A percentile compares a stretch with the other conserved stretches of the same genome.
Conservation (phyloP, 2,113 vertebrate genomes). For the Carassius gibelio region DNA sequence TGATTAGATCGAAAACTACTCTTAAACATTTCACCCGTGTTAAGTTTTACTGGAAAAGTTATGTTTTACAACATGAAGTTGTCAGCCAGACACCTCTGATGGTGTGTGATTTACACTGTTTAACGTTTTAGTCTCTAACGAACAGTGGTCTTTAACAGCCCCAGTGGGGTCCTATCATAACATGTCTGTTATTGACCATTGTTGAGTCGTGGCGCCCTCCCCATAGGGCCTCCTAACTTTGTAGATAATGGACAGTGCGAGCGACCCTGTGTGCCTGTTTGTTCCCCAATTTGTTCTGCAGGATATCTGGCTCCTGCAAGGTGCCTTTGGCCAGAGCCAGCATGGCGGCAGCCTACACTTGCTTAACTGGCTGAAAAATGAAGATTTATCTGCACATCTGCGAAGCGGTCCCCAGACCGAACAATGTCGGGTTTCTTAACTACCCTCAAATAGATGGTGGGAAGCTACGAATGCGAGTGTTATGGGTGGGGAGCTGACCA, state of each 20-base stretch:
- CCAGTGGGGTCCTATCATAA: constrained; percentile 58
- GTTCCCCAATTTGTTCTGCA: constrained; percentile 76
- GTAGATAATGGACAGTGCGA: constrained; percentile 64
- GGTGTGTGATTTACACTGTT: constrained; percentile 31
- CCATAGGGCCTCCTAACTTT: constrained; percentile 58
- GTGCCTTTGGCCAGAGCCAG: constrained; percentile 63
- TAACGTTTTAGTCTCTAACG: constrained; percentile 13
- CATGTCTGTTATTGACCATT: constrained; percentile 61
- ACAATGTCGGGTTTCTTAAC: constrained; percentile 50
- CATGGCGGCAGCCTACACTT: constrained; percentile 45
- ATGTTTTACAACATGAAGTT: constrained; percentile 40
- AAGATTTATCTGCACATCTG: constrained; percentile 78
- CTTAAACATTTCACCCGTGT: neutral
- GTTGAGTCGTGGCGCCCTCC: constrained; percentile 51
- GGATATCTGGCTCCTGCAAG: constrained; percentile 65
- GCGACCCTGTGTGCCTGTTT: constrained; percentile 73
- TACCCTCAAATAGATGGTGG: constrained; percentile 20
- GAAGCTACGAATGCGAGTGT: constrained; percentile 12
- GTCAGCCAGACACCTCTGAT: constrained; percentile 39
- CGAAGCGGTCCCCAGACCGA: constrained; percentile 46
- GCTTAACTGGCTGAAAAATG: constrained; percentile 69
- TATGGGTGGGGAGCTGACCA: neutral
- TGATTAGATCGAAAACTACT: neutral
- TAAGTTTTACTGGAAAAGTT: constrained; percentile 16
- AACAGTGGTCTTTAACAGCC: constrained; percentile 56